Percentiles rank a stretch among this genome's conserved stretches.
These are phyloP conservation scores for Sigmodon hispidus DNA, from an alignment of 2,113 vertebrate genomes.

Conservation along the genomic window DNA sequence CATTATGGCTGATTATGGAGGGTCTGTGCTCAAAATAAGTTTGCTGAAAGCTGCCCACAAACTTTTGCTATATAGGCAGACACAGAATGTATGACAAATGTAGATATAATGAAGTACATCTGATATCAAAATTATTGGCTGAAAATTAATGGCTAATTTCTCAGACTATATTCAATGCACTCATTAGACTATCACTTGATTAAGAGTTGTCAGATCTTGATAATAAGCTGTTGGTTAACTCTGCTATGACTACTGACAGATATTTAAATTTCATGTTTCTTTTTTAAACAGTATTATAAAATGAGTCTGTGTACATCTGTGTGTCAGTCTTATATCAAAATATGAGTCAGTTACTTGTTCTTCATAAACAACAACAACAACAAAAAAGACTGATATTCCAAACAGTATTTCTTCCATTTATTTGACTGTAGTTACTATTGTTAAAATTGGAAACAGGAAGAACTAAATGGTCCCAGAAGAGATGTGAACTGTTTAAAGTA, in stretches of 20 bases:
- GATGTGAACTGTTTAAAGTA: neutral
- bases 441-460: neutral
- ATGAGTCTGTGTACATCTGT: neutral
- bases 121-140: slow-evolving; percentile 2
- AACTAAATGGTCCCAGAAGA: neutral
- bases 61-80: neutral
- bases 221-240: neutral
- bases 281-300: neutral
- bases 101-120: neutral
- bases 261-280: neutral
- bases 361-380: slow-evolving; percentile 9
- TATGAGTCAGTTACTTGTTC: neutral
- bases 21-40: neutral
- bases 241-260: neutral
- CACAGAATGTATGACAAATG: neutral
- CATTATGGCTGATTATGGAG: neutral
- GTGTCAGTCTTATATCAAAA: neutral
- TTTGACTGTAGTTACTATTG: neutral
- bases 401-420: slow-evolving; percentile 31
- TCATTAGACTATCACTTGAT: neutral
- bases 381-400: neutral
- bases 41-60: neutral
- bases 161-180: neutral
- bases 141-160: slow-evolving; percentile 10
- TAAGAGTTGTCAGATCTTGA: neutral